Conservation (phyloP, 2,113 vertebrate species). For the Chaetodon auriga region DNA sequence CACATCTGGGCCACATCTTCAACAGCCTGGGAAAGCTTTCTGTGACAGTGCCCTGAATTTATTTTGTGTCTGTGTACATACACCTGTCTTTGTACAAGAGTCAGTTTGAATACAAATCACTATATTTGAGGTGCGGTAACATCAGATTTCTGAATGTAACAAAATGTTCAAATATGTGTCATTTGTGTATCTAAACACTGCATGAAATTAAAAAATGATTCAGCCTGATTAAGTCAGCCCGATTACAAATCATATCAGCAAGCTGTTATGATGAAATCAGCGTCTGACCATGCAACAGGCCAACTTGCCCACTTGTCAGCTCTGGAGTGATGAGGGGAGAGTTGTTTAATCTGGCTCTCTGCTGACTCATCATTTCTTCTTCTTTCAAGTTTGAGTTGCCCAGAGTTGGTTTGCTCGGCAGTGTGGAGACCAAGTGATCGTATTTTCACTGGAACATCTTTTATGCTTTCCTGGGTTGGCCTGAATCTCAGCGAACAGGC, state of each 20-base stretch:
- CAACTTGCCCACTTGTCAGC: slow-evolving; percentile 24
- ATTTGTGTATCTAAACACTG: not conserved
- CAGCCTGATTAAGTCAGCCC: not conserved
- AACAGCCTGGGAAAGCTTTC: not conserved
- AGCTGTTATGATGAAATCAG: not conserved
- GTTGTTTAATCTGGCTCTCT: slow-evolving; percentile 63
- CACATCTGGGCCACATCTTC: slow-evolving; percentile 3
- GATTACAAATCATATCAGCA: not conserved
- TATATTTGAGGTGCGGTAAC: not conserved
- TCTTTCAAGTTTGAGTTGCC: slow-evolving; percentile 72
- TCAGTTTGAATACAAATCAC: not conserved
- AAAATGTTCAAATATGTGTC: not conserved
- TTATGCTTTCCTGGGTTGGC: slow-evolving; percentile 63
- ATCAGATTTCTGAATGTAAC: not conserved
- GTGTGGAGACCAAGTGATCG: slow-evolving; percentile 47
- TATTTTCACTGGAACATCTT: slow-evolving; percentile 73
- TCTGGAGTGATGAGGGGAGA: slow-evolving; percentile 43
- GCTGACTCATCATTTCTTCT: slow-evolving; percentile 72
- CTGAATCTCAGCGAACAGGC: slow-evolving; percentile 51
- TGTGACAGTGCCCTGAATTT: not conserved
- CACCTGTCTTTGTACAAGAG: not conserved
- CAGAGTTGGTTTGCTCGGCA: slow-evolving; percentile 38
- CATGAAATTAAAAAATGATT: not conserved
- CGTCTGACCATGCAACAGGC: slow-evolving; percentile 4
- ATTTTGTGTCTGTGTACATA: not conserved